Percentiles rank a stretch among this genome's conserved stretches.
Evolutionary conservation across 2,888 invertebrate genomes (phyloP).

Genomic region (Heliconius ethilla): DNA sequence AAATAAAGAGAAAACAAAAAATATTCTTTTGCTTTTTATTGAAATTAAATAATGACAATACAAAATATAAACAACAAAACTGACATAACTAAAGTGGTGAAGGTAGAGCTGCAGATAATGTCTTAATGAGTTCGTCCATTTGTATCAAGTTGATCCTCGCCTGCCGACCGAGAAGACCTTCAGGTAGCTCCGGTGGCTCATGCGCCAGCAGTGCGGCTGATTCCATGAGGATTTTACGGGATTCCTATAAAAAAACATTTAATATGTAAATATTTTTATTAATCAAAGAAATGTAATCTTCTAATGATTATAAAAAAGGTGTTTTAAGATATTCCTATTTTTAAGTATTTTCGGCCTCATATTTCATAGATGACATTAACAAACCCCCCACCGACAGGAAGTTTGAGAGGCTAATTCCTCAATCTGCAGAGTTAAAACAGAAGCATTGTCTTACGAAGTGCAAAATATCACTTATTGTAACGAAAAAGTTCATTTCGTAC

Average conservation of each 20-base stretch:
- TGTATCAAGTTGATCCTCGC: conserved; percentile 85
- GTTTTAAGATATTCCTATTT: too few relatives aligned
- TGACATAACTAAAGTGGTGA: conserved; percentile 59
- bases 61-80: neutral
- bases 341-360: too few relatives aligned
- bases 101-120: conserved; percentile 64
- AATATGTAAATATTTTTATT: too few relatives aligned
- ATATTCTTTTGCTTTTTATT: neutral
- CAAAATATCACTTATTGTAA: too few relatives aligned
- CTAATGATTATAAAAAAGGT: too few relatives aligned
- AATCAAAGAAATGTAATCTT: too few relatives aligned
- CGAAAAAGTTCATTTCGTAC: neutral
- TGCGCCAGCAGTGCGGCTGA: conserved; percentile 84
- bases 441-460: too few relatives aligned
- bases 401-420: too few relatives aligned
- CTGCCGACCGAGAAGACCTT: conserved; percentile 86
- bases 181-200: conserved; percentile 87
- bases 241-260: conserved; percentile 76
- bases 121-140: conserved; percentile 80
- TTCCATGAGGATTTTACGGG: conserved; percentile 83
- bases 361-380: too few relatives aligned
- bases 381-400: too few relatives aligned
- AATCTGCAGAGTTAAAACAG: too few relatives aligned
- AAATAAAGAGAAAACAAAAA: neutral
- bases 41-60: neutral